These are phyloP conservation scores for Ferrisia virgata DNA, from an alignment of 2,888 invertebrate genomes.

Conservation along the genomic window DNA sequence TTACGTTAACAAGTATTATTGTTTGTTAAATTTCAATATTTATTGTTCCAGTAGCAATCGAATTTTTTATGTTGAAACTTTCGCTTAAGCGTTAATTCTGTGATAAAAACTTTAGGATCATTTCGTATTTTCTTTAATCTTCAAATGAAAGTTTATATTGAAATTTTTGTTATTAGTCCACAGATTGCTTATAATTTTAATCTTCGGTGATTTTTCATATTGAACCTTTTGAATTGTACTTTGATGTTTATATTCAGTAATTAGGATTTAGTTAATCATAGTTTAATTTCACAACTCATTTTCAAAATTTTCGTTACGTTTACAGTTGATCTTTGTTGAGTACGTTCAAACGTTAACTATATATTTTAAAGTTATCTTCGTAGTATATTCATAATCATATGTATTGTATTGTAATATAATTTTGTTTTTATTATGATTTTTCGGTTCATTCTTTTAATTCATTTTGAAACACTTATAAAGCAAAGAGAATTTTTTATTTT, in stretches of 20 bases:
- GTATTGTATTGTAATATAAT: conserved; percentile 19
- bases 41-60: conserved; percentile 37
- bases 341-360: conserved; percentile 2
- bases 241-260: neutral
- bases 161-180: conserved; percentile 1
- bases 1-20: conserved; percentile 19
- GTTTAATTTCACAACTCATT: conserved; percentile 27
- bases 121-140: neutral
- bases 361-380: conserved; percentile 23
- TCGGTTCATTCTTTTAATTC: neutral
- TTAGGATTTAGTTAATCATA: neutral
- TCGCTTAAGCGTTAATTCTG: conserved; percentile 39
- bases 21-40: conserved; percentile 41
- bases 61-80: conserved; percentile 39
- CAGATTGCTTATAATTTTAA: neutral
- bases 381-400: conserved; percentile 26
- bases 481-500: neutral
- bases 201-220: neutral
- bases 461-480: neutral
- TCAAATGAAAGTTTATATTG: neutral
- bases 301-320: conserved; percentile 29
- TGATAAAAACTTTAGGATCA: conserved; percentile 35
- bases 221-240: neutral
- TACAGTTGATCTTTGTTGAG: conserved; percentile 27
- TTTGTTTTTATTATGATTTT: conserved; percentile 11